phyloP scores from a whole-genome alignment of 2,797 vertebrate species.

The Siniperca undulata region DNA sequence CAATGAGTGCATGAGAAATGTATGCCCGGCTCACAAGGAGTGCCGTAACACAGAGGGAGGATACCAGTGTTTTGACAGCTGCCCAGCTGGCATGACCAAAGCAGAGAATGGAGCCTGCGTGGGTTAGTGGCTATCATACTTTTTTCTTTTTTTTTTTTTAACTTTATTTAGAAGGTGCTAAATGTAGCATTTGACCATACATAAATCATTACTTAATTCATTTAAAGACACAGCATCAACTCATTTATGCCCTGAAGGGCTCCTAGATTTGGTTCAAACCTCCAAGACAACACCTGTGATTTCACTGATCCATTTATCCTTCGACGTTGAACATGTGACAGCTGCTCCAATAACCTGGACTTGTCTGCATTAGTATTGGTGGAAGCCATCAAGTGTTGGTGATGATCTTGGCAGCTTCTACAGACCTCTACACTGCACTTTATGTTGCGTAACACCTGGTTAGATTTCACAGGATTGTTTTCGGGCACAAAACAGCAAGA shows the following conservation, averaged over 20 bases:
- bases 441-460: constrained; percentile 25
- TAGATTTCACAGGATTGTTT: constrained; percentile 47
- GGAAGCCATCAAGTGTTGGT: neutral
- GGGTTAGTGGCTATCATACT: constrained; percentile 75
- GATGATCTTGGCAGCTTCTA: constrained; percentile 5
- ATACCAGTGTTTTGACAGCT: constrained; percentile 88
- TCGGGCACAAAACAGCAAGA: constrained; percentile 5
- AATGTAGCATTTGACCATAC: neutral
- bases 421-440: constrained; percentile 6
- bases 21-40: constrained; percentile 87
- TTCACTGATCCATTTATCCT: neutral
- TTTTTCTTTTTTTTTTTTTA: neutral
- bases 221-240: neutral
- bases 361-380: neutral
- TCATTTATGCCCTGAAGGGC: neutral
- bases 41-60: constrained; percentile 88
- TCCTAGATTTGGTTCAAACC: neutral
- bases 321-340: neutral
- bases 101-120: constrained; percentile 83
- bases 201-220: neutral
- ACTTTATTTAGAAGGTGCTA: constrained; percentile 4
- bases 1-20: constrained; percentile 87
- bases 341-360: neutral
- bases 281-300: neutral
- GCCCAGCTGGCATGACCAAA: constrained; percentile 85